Evolutionary conservation across 2,888 invertebrate genomes (phyloP), one percentile per base, ranked within the genome.

Genomic region (Theodoxus fluviatilis): DNA sequence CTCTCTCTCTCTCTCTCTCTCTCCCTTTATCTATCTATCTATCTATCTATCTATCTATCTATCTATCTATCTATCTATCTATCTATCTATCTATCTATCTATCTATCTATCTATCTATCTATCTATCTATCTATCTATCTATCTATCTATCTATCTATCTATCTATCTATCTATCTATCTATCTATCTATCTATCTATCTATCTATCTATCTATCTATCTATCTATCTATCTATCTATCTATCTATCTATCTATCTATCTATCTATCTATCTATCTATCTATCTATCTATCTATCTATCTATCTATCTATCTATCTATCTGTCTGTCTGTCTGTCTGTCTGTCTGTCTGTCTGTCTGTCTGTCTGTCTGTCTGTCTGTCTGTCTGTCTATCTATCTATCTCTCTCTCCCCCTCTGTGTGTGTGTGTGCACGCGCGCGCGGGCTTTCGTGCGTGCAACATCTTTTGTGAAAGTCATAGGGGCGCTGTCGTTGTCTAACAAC

Each of bases 341-440:
- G 64, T 64, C 31, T n/a, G 22, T 47, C 47, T 49, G 25, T 66
- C 6, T 35, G 40, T 66, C 12, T 49, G 40, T 66, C 3, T 3
- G 3, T 69, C 22, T 49, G 31, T 22, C 63, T 49, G 25, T 47
- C 33, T 25, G 15, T 63, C 18, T 47, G n/a, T 57, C 40, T 28
- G 28, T 6, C 12, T 33, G 33, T 35, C 22, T 25, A 22, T 9
- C 38, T 33, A 35, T 33, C 18, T 59, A 35, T 59, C 9, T 59
- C 33, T 59, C 33, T 3, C 9, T 33, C n/a, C 35, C 12, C n/a
- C n/a, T 59, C 33, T 59, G 59, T 59, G 59, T 47, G 66, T 69
- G 67, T 72, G 63, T 70, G 64, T 47, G 67, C 52, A 47, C 49
- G 22, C 49, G 63, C 71, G 72, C n/a, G 59, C 35, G 59, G 18